phyloP scores from a whole-genome alignment of 2,797 vertebrate species.

The Carapus acus region DNA sequence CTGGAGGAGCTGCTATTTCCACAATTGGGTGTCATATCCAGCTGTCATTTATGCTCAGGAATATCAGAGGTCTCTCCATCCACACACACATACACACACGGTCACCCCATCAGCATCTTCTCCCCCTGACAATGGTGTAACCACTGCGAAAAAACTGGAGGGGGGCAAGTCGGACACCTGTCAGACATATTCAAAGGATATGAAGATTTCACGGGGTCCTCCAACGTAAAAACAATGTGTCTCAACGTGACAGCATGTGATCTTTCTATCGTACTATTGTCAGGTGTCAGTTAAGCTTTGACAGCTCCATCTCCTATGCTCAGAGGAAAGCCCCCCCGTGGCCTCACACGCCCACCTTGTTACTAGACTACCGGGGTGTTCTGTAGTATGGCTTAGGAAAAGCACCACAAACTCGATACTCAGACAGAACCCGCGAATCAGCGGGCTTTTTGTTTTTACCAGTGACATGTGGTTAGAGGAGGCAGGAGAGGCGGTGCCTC shows the following conservation, averaged over 20 bases:
- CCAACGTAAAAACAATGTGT: neutral
- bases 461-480: no score
- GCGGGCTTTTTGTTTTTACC: no score
- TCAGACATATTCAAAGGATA: neutral
- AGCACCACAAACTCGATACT: no score
- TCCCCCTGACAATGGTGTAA: conserved; percentile 7
- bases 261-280: conserved; percentile 34
- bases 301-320: conserved; percentile 57
- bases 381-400: no score
- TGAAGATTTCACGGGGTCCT: conserved; percentile 4
- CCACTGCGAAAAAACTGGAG: conserved; percentile 2
- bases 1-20: conserved; percentile 56
- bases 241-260: conserved; percentile 4
- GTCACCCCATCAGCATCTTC: conserved; percentile 6
- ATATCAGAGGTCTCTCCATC: conserved; percentile 19
- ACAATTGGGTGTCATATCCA: conserved; percentile 58
- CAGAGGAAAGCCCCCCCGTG: conserved; percentile 52
- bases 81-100: no score
- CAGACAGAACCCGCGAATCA: no score
- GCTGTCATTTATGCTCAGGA: conserved; percentile 44
- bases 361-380: no score
- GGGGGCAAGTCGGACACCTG: neutral
- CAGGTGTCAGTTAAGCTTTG: conserved; percentile 48
- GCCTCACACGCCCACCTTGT: no score
- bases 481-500: no score